Base-by-base conservation (phyloP, 2,113 vertebrate species). In the Oxyruncus cristatus region DNA sequence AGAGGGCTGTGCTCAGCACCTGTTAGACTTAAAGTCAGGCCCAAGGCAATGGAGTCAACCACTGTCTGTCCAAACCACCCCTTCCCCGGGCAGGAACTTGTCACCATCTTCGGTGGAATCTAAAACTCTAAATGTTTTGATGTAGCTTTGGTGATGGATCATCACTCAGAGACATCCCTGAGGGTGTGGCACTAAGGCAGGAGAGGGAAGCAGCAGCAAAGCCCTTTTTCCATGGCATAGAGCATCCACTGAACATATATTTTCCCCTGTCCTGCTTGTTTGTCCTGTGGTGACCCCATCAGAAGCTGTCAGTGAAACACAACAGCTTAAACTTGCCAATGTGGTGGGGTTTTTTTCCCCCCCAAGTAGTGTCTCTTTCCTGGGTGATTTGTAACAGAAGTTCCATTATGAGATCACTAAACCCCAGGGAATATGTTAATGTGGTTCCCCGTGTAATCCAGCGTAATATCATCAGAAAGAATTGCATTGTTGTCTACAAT, bases 351-450 rank as follows among this genome's bases (percentile, higher is more conserved):
- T n/a, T 4, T 63, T 85, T 68, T 76, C 23, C 1, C 3, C 24
- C 73, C 33, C 39, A 77, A 79, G 16, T 8, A 44, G 27, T n/a
- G 1, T 90, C 88, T 87, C 84, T 94, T 95, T 88, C 92, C 88
- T 77, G 92, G 89, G 44, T 92, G 93, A 73, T 88, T 93, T 93
- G 78, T 79, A 85, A 68, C 73, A 80, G 71, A 55, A 88, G 74
- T 80, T 94, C 85, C 89, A 92, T 97, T 95, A 76, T 58, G 80
- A 92, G 92, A 89, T 96, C 93, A 89, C 87, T 89, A 72, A 95
- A 52, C 93, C 88, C 89, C 56, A 78, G 96, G 93, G 89, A 86
- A 76, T 96, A 90, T 92, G 81, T 85, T 96, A 96, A 95, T 96
- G 14, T 15, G 35, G 74, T 94, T 94, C 89, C 79, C 74, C 6